Percentiles rank a stretch among this genome's conserved stretches.
phyloP scores from a whole-genome alignment of 2,888 invertebrate genomes.

The Mimas tiliae region DNA sequence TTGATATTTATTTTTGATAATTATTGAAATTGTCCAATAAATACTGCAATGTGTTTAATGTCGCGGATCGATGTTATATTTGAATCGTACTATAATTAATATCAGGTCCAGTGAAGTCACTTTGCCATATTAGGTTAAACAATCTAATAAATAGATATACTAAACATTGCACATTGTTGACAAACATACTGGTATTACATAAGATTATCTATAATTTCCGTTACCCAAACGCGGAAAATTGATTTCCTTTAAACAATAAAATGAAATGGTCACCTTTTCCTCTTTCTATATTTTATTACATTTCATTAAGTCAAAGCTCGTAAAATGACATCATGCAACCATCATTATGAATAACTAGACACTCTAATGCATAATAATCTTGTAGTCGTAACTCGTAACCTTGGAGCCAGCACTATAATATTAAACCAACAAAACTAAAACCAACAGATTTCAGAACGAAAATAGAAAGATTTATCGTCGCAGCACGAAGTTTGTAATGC shows the following conservation, averaged over 20 bases:
- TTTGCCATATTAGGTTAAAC: too few species aligned
- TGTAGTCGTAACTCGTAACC: slow-evolving; percentile 38
- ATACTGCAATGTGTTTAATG: too few species aligned
- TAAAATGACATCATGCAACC: slow-evolving; percentile 57
- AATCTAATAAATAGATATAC: too few species aligned
- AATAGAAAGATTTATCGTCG: slow-evolving; percentile 20
- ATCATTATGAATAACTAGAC: slow-evolving; percentile 55
- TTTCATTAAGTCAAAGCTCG: slow-evolving; percentile 47
- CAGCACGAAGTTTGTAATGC: slow-evolving; percentile 11
- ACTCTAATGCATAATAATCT: slow-evolving; percentile 56
- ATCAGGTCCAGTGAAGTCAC: too few species aligned
- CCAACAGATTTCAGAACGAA: slow-evolving; percentile 29
- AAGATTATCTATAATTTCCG: background rate
- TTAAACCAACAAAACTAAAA: slow-evolving; percentile 41
- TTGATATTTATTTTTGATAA: too few species aligned
- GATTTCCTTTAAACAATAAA: background rate
- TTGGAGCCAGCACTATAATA: slow-evolving; percentile 35
- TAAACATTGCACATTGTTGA: too few species aligned
- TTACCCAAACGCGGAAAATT: background rate
- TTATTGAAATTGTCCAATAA: too few species aligned
- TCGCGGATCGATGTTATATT: too few species aligned
- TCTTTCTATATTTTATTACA: slow-evolving; percentile 25
- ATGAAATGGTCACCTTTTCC: slow-evolving; percentile 24
- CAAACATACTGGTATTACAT: too few species aligned
- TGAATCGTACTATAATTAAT: too few species aligned